These are phyloP conservation scores for Premnoplex brunnescens DNA, from an alignment of 2,797 vertebrate genomes.

Conservation along the genomic window DNA sequence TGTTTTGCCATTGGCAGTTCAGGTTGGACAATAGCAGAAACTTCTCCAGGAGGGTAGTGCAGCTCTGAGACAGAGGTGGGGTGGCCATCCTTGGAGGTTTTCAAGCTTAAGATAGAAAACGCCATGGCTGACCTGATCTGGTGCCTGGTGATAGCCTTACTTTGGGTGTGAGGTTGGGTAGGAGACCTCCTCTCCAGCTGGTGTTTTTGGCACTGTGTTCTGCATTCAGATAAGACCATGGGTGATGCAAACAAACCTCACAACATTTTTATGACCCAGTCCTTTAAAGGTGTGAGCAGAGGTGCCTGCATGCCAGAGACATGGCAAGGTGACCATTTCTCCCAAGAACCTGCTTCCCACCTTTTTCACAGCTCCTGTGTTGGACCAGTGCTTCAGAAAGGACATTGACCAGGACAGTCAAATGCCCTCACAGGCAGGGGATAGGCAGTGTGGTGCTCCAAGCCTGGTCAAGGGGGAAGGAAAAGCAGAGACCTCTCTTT, in stretches of 20 bases:
- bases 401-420: neutral
- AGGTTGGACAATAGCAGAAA: neutral
- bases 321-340: neutral
- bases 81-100: neutral
- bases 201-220: neutral
- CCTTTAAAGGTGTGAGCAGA: neutral
- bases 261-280: neutral
- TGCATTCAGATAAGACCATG: neutral
- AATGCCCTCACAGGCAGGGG: neutral
- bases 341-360: neutral
- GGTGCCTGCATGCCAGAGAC: neutral
- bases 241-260: neutral
- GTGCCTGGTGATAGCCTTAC: neutral
- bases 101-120: neutral
- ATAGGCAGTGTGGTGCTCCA: accelerated
- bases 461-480: neutral
- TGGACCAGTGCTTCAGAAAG: neutral
- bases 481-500: neutral
- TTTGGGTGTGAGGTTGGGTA: neutral
- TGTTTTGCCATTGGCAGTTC: neutral
- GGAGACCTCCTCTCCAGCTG: neutral
- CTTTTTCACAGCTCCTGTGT: neutral
- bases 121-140: neutral
- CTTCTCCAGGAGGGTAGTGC: neutral
- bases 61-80: neutral